A percentile compares a stretch with the other conserved stretches of the same genome.
phyloP scores from a whole-genome alignment of 1,140 invertebrate species.

The Acromyrmex heyeri region DNA sequence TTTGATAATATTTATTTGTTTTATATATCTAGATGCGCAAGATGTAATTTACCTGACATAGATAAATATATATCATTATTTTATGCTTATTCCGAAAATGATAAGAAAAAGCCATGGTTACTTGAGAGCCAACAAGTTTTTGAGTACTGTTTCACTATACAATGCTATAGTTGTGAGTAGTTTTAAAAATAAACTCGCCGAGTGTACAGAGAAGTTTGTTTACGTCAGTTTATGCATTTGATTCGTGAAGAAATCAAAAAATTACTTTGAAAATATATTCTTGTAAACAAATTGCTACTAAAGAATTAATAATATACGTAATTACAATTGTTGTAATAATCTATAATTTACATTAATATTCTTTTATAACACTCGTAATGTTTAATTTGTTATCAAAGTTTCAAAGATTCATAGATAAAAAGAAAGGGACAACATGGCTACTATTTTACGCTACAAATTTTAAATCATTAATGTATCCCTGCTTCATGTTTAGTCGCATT shows the following conservation, averaged over 20 bases:
- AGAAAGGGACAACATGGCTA: not conserved
- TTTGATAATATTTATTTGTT: not conserved
- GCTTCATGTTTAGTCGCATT: not conserved
- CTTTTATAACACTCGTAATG: not conserved
- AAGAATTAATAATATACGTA: not conserved
- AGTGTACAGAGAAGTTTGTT: slow-evolving; percentile 5
- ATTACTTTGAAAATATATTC: not conserved
- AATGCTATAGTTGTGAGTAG: not conserved
- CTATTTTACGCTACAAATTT: not conserved
- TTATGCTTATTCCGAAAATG: not conserved
- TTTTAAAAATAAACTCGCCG: not conserved
- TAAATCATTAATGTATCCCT: not conserved
- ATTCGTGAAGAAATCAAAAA: not conserved
- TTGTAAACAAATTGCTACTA: not conserved
- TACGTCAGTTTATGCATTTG: not conserved
- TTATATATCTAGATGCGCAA: not conserved
- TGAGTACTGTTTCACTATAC: not conserved
- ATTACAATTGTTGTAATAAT: not conserved
- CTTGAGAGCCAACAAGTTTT: not conserved
- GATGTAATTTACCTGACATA: not conserved
- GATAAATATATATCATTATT: not conserved
- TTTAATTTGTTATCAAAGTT: not conserved
- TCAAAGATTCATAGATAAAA: not conserved
- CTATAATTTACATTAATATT: not conserved
- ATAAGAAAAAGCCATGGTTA: not conserved